A percentile compares a stretch with the other conserved stretches of the same genome.
These are phyloP conservation scores for cattle (Bos taurus) DNA, from an alignment of 2,113 vertebrate species.

Conservation along the genomic window DNA sequence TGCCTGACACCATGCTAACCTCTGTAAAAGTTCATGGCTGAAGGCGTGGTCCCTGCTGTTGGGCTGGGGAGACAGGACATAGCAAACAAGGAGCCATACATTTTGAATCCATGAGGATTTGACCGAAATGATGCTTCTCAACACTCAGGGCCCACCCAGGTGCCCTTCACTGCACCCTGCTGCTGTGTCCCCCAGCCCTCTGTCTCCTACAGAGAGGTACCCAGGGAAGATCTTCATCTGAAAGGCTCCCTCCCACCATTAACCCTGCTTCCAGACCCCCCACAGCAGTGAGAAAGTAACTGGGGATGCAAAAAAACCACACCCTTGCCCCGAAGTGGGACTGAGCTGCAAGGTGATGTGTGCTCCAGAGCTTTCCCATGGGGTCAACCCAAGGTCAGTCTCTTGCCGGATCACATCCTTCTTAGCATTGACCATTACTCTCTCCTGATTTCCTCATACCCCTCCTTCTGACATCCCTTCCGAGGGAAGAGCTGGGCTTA, in stretches of 20 bases:
- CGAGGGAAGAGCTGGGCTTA: background rate
- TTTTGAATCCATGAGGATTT: background rate
- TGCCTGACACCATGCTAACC: background rate
- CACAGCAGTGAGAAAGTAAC: background rate
- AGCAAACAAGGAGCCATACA: background rate
- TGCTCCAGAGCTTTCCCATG: background rate
- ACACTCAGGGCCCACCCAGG: background rate
- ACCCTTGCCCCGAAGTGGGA: background rate
- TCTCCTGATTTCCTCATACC: rapidly evolving
- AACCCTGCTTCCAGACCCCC: background rate
- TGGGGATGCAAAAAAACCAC: background rate
- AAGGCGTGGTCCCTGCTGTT: background rate
- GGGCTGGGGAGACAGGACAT: background rate
- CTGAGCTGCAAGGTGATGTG: too few species aligned
- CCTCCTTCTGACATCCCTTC: background rate
- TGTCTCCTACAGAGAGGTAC: background rate
- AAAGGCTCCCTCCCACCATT: background rate
- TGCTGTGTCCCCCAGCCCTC: background rate
- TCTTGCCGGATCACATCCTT: background rate
- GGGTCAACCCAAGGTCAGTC: background rate
- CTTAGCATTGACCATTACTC: background rate
- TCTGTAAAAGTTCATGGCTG: background rate
- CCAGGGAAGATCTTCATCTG: background rate
- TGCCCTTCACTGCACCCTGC: background rate
- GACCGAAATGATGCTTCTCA: background rate